Evolutionary conservation across 2,888 invertebrate genomes (phyloP), one percentile per base, ranked within the genome.

Genomic region (Drosophila suboccidentalis): DNA sequence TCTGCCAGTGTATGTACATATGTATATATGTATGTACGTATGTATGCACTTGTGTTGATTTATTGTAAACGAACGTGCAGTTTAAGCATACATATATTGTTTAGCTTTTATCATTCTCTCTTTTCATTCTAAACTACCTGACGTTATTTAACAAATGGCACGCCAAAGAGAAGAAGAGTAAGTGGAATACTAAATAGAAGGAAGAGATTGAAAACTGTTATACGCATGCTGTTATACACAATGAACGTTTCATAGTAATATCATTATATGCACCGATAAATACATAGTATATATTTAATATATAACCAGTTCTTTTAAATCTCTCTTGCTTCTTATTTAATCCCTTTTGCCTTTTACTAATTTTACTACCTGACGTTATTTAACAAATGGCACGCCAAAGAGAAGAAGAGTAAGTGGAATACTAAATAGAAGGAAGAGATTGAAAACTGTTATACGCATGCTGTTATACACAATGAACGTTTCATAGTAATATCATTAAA

Each of bases 11-110:
- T 32, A 39, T 49, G 15, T 43, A 34, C 11, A 34, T n/a, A 32
- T 32, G 34, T 39, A 17, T 15, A 39, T n/a, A 15, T 10, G 26
- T 17, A 22, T 13, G 29, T 17, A 41, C 13, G 15, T 29, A 29
- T 10, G 11, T 13, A 39, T 58, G 32, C 51, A 60, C 32, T 34
- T n/a, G 29, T 19, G 34, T 41, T 38, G 19, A 49, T 58, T 47
- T 69, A 54, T 54, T 54, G 8, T n/a, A 53, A 72, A 11, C 39
- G 64, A 78, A 78, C 78, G 61, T 75, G 74, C 63, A 58, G 46
- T 75, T 78, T 44, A 64, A 50, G 46, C 57, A 50, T 46, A 43
- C 43, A 43, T 60, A 63, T n/a, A n/a, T 57, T 47, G 44, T 36
- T 41, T 50, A 51, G 8, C 50, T 41, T 54, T 71, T 62, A 75